A percentile compares a stretch with the other conserved stretches of the same genome.
These are phyloP conservation scores for Ceryle rudis DNA, from an alignment of 2,797 vertebrate genomes.

Conservation along the genomic window DNA sequence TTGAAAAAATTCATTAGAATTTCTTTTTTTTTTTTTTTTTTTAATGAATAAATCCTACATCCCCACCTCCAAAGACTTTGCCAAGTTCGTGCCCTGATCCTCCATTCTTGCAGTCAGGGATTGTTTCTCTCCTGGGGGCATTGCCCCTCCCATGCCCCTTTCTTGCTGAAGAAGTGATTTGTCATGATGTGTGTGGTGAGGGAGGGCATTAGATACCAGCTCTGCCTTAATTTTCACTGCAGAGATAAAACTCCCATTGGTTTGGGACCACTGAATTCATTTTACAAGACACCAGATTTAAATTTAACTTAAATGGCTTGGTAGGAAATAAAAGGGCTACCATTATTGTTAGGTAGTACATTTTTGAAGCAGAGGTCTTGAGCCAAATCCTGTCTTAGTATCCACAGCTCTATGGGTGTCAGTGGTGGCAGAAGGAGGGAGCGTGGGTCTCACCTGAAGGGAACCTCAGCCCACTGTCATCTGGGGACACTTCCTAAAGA, in stretches of 20 bases:
- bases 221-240: background rate
- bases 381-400: background rate
- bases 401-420: background rate
- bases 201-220: background rate
- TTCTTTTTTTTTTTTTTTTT: background rate
- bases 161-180: background rate
- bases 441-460: fast-evolving
- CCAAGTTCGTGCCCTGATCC: background rate
- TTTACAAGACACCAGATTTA: background rate
- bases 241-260: background rate
- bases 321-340: background rate
- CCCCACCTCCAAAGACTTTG: fast-evolving
- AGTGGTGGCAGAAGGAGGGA: background rate
- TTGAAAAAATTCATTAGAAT: background rate
- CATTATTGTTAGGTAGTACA: background rate
- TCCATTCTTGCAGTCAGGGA: background rate
- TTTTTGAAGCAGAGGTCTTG: background rate
- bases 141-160: background rate
- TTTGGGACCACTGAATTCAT: background rate
- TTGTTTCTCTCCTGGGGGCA: background rate
- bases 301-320: background rate
- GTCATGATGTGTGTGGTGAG: fast-evolving
- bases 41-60: background rate
- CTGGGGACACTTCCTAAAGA: background rate
- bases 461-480: background rate